Percentiles rank a stretch among this genome's conserved stretches.
Conservation (phyloP, 1,140 invertebrate genomes). For the Heliothis virescens region DNA sequence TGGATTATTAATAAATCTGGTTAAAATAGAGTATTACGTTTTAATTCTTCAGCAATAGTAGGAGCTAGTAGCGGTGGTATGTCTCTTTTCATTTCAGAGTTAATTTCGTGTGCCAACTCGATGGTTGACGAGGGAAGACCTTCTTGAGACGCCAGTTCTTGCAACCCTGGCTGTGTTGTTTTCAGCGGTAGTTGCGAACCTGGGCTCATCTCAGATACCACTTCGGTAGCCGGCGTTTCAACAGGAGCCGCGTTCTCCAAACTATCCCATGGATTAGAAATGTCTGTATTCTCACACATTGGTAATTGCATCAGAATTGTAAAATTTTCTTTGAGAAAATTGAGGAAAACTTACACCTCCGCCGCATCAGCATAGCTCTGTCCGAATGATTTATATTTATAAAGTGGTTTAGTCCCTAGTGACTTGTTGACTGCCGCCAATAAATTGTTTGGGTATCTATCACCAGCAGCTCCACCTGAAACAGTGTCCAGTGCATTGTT, state of each 20-base stretch:
- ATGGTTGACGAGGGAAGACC: too few species aligned
- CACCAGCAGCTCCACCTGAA: constrained; percentile 72
- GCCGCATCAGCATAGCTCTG: constrained; percentile 72
- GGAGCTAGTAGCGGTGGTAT: constrained; percentile 64
- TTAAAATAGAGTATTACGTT: constrained; percentile 50
- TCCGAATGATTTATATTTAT: constrained; percentile 70
- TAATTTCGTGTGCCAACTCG: constrained; percentile 65
- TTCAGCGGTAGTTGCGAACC: too few species aligned
- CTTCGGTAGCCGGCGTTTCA: too few species aligned
- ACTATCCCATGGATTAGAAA: too few species aligned
- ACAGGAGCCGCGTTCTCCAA: too few species aligned
- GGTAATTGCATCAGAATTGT: too few species aligned
- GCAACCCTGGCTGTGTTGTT: not conserved
- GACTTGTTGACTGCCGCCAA: constrained; percentile 67
- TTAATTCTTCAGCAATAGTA: constrained; percentile 56
- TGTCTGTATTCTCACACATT: too few species aligned
- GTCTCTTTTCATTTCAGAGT: constrained; percentile 61
- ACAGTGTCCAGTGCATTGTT: not conserved
- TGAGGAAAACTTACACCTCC: constrained; percentile 61
- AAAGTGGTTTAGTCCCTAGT: constrained; percentile 65
- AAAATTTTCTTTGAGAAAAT: constrained; percentile 49
- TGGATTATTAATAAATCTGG: too few species aligned
- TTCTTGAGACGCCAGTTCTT: constrained; percentile 60
- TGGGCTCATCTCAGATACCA: too few species aligned
- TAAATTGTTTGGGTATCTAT: constrained; percentile 69